A percentile compares a stretch with the other conserved stretches of the same genome.
These are phyloP conservation scores for Actenoides hombroni DNA, from an alignment of 2,113 vertebrate species.

Conservation along the genomic window DNA sequence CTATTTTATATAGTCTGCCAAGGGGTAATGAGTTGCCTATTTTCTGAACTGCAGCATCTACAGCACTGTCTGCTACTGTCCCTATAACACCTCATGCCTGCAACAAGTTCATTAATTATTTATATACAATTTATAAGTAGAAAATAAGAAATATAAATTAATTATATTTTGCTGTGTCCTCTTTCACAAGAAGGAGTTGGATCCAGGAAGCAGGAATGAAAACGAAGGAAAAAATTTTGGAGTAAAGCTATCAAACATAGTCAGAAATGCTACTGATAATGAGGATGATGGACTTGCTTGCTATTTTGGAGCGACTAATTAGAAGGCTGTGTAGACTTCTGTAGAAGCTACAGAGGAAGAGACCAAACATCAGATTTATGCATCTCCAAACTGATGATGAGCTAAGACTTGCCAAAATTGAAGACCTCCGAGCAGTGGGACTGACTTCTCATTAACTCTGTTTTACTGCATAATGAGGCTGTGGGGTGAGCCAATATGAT, in stretches of 20 bases:
- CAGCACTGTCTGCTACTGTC: background rate
- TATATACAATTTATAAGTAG: background rate
- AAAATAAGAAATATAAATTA: background rate
- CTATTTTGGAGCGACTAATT: background rate
- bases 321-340: background rate
- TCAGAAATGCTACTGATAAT: background rate
- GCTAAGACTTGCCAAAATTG: background rate
- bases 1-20: background rate
- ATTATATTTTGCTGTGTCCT: background rate
- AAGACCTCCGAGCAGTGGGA: background rate
- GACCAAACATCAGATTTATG: background rate
- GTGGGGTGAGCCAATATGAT: background rate
- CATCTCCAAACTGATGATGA: background rate
- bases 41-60: background rate
- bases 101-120: background rate
- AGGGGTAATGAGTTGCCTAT: background rate
- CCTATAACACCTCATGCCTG: background rate
- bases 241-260: background rate
- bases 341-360: background rate
- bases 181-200: background rate
- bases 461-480: background rate
- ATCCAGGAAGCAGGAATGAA: background rate
- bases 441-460: background rate
- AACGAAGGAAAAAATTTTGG: background rate
- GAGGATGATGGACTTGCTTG: background rate